A percentile compares a stretch with the other conserved stretches of the same genome.
Conservation (phyloP, 2,113 vertebrate species). For the Sprattus sprattus region DNA sequence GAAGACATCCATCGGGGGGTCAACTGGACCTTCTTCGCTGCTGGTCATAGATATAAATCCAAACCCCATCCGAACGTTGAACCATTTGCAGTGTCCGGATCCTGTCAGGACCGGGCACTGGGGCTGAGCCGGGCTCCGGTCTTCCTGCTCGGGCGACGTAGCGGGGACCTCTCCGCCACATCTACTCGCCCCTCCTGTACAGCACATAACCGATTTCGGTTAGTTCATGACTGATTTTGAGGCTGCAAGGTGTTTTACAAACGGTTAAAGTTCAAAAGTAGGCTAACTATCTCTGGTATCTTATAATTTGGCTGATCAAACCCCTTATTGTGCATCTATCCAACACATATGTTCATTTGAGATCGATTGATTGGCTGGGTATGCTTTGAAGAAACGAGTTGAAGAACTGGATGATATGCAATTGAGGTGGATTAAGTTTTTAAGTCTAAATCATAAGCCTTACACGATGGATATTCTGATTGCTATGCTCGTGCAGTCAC, state of each 20-base stretch:
- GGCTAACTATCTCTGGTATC: neutral
- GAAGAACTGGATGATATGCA: neutral
- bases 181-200: conserved; percentile 90
- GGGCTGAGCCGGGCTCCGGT: conserved; percentile 73
- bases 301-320: neutral
- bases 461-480: neutral
- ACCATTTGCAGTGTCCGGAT: conserved; percentile 98
- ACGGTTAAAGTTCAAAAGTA: neutral
- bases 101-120: conserved; percentile 80
- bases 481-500: neutral
- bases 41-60: conserved; percentile 98
- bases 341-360: conserved; percentile 10
- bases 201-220: conserved; percentile 30
- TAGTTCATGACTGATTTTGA: neutral
- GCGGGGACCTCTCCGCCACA: conserved; percentile 86
- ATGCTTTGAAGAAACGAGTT: neutral
- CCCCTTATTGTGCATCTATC: neutral
- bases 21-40: conserved; percentile 89
- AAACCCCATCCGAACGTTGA: conserved; percentile 99
- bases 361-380: neutral
- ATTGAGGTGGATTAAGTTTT: neutral
- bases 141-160: conserved; percentile 83
- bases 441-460: neutral
- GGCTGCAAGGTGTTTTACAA: neutral
- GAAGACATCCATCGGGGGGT: conserved; percentile 94